Conservation (phyloP, 2,797 vertebrate species). For the Phalloptychus januarius region DNA sequence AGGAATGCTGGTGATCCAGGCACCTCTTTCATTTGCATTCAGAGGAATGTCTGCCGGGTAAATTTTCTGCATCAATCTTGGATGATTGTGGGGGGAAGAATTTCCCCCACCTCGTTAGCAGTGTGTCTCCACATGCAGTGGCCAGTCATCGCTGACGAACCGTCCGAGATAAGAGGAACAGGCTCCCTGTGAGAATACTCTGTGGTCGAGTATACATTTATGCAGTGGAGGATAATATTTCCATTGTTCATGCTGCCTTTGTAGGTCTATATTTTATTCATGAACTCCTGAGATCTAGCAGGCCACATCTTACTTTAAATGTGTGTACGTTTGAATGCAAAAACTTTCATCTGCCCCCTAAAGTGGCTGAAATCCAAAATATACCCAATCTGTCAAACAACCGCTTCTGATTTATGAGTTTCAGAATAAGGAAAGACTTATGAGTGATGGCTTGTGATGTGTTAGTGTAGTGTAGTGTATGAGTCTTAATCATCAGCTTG, state of each 20-base stretch:
- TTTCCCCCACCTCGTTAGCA: constrained; percentile 63
- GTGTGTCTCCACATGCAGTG: constrained; percentile 60
- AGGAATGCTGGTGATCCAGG: constrained; percentile 70
- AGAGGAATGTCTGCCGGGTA: constrained; percentile 69
- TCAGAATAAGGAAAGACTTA: constrained; percentile 27
- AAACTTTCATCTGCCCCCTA: constrained; percentile 56
- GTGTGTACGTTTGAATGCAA: constrained; percentile 45
- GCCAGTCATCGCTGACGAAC: constrained; percentile 45
- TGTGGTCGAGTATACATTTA: constrained; percentile 60
- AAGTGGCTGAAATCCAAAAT: constrained; percentile 51
- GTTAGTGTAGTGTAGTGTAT: constrained; percentile 23
- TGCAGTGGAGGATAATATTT: constrained; percentile 74
- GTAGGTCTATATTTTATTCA: constrained; percentile 78
- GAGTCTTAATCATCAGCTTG: constrained; percentile 19
- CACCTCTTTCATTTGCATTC: constrained; percentile 68
- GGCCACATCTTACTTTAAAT: constrained; percentile 44
- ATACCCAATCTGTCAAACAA: constrained; percentile 33
- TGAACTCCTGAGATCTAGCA: constrained; percentile 65
- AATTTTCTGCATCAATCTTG: constrained; percentile 69
- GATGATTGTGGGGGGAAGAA: constrained; percentile 36
- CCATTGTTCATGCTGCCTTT: constrained; percentile 72
- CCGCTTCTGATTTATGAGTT: constrained; percentile 59
- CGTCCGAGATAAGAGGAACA: constrained; percentile 68
- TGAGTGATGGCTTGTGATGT: constrained; percentile 56
- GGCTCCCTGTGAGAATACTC: constrained; percentile 56